phyloP scores from a whole-genome alignment of 2,797 vertebrate species.

The Arrhamphus sclerolepis region DNA sequence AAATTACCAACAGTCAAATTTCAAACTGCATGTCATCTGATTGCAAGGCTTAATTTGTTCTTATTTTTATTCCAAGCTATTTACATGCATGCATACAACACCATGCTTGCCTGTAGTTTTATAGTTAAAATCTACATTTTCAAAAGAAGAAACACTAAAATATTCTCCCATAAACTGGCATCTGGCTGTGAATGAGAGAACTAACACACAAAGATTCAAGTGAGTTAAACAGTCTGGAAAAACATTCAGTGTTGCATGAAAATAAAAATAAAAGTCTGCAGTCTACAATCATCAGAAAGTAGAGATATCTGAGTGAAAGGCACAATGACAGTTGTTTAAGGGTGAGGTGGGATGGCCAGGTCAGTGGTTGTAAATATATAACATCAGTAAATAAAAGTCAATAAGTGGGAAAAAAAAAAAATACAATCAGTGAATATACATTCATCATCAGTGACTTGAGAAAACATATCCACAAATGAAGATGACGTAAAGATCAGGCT shows the following conservation, averaged over 20 bases:
- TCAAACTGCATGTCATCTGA: slow-evolving; percentile 55
- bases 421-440: slow-evolving; percentile 75
- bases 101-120: slow-evolving; percentile 32
- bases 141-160: slow-evolving; percentile 40
- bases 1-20: slow-evolving; percentile 76
- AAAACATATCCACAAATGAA: slow-evolving; percentile 29
- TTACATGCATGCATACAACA: slow-evolving; percentile 58
- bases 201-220: slow-evolving; percentile 65
- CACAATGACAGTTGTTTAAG: slow-evolving; percentile 6
- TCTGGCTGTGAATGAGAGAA: slow-evolving; percentile 52
- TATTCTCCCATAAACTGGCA: slow-evolving; percentile 42
- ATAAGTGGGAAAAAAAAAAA: slow-evolving; percentile 35
- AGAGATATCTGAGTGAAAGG: slow-evolving; percentile 4
- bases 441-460: slow-evolving; percentile 65
- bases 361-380: slow-evolving; percentile 24
- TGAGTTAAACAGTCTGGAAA: slow-evolving; percentile 47
- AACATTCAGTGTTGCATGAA: slow-evolving; percentile 59
- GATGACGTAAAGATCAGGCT: slow-evolving; percentile 15
- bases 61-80: slow-evolving; percentile 57
- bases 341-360: neutral
- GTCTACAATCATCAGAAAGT: slow-evolving; percentile 25
- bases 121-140: slow-evolving; percentile 48
- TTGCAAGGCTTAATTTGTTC: slow-evolving; percentile 57
- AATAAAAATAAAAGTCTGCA: slow-evolving; percentile 26
- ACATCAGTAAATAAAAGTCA: slow-evolving; percentile 50